Percentiles rank a stretch among this genome's conserved stretches.
Conservation (phyloP, 2,113 vertebrate genomes). For the Halcyon malimbica region DNA sequence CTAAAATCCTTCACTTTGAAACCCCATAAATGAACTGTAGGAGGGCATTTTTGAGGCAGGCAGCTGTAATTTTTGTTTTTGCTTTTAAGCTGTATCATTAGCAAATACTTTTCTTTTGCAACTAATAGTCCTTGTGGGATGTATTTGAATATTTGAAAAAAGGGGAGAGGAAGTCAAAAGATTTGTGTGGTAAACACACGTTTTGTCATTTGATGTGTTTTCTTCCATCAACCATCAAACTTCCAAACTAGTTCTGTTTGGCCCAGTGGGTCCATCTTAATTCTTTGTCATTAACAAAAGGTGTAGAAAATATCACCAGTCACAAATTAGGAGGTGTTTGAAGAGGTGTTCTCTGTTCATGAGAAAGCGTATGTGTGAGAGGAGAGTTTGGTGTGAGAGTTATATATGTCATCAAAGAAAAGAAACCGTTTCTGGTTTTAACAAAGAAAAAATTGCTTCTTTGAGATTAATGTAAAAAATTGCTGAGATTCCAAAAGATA, state of each 20-base stretch:
- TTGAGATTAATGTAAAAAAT: neutral
- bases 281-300: neutral
- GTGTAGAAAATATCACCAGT: neutral
- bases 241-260: neutral
- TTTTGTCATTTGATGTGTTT: neutral
- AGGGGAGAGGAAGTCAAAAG: neutral
- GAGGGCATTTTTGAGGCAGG: slow-evolving; percentile 32
- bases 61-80: slow-evolving; percentile 39
- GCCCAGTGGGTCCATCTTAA: neutral
- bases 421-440: neutral
- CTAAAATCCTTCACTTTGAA: slow-evolving; percentile 53
- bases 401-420: neutral
- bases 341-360: neutral
- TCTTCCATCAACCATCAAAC: neutral
- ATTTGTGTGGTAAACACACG: neutral
- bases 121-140: neutral
- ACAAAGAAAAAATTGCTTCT: neutral
- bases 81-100: slow-evolving; percentile 48
- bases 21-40: slow-evolving; percentile 36
- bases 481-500: neutral
- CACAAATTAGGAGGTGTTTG: neutral
- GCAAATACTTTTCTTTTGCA: slow-evolving; percentile 52
- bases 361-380: neutral
- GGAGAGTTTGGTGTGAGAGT: neutral
- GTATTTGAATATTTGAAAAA: neutral